phyloP scores from a whole-genome alignment of 2,113 vertebrate genomes.

The Zeus faber region DNA sequence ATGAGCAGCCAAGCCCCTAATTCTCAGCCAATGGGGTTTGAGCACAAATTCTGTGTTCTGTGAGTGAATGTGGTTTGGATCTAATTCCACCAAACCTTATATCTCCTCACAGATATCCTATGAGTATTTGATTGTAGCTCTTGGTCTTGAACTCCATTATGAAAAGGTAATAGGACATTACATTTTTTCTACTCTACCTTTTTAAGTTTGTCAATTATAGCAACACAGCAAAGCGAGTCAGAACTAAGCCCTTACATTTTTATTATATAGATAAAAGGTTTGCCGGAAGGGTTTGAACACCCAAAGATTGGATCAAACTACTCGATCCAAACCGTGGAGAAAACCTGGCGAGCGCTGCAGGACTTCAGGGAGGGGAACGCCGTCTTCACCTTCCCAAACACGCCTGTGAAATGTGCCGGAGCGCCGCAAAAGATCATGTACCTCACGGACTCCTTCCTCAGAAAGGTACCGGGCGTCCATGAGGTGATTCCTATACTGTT shows the following conservation, averaged over 20 bases:
- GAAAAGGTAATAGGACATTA: constrained; percentile 80
- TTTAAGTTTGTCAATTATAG: no score
- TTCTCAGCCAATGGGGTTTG: no score
- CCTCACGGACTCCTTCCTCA: constrained; percentile 85
- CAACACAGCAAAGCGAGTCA: no score
- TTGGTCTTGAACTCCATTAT: constrained; percentile 90
- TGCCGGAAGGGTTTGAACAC: constrained; percentile 88
- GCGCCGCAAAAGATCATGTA: constrained; percentile 99
- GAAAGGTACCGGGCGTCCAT: no score
- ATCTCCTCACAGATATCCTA: constrained; percentile 95
- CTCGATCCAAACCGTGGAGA: constrained; percentile 86
- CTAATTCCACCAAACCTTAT: no score
- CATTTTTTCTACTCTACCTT: no score
- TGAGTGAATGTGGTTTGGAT: no score
- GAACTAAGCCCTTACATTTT: background rate
- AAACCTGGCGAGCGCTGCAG: constrained; percentile 91
- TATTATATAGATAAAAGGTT: constrained; percentile 86
- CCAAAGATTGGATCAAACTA: constrained; percentile 97
- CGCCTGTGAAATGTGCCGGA: constrained; percentile 92
- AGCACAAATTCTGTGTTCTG: no score
- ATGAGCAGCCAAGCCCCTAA: no score
- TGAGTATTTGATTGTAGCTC: constrained; percentile 92
- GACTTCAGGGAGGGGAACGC: constrained; percentile 93
- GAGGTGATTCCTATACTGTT: background rate
- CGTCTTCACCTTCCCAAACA: constrained; percentile 91